Base-by-base conservation (phyloP, 2,113 vertebrate species). In the Chlorodrepanis virens region DNA sequence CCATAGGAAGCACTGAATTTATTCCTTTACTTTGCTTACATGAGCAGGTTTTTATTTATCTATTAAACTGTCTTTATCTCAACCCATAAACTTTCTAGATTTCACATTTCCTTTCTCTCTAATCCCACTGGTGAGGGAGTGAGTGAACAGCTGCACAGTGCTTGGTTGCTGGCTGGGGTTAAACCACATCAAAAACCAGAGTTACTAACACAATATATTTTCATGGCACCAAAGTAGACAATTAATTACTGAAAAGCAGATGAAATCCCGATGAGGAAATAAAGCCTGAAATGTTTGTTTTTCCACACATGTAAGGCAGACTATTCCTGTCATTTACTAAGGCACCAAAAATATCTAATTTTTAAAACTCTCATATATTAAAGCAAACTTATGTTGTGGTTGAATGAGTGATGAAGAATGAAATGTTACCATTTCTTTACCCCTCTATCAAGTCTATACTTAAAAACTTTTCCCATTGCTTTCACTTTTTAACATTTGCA, bases 401-500 rank as follows among this genome's bases (percentile, higher is more conserved):
- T 78, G 82, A 97, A 97, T 96, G 94, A 96, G 80, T 53, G 74
- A 96, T 80, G 94, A 97, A 96, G 78, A 97, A 97, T 89, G 71
- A 96, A 98, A 93, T 68, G 57, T 95, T 89, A 90, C 68, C 70
- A 87, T 90, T 97, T 71, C 53, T 91, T 93, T 91, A 78, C 29
- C 29, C 42, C 57, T 95, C 83, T 89, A 88, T 96, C 79, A 96
- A 95, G 67, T 72, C 54, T 94, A 67, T 91, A 83, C 87, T 97
- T 95, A 37, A 91, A 95, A 97, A 94, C 81, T 92, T 89, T 90
- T 67, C 78, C 70, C 71, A 81, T 96, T 97, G 89, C 84, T 97
- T 76, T 94, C 72, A 65, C 59, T 96, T 96, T 97, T 97, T 93
- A 98, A 96, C 83, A 97, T 95, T 95, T 94, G 64, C 95, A 92